Base-by-base conservation (phyloP, 2,888 invertebrate species). In the Lepidocyrtinus sp. region DNA sequence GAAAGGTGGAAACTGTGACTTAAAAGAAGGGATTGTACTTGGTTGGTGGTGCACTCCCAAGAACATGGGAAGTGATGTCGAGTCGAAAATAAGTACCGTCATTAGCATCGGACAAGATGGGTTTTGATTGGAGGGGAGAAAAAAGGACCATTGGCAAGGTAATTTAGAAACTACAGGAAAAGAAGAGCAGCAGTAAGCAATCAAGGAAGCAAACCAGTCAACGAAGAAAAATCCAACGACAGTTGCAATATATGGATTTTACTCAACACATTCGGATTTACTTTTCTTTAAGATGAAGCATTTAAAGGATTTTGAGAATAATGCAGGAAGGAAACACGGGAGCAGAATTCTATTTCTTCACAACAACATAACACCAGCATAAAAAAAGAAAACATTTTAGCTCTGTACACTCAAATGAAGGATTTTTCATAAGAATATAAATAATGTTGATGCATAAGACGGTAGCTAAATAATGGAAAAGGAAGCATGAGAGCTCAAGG, bases 21-120 rank as follows among this genome's bases (percentile, higher is more conserved):
- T 59, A 59, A 17, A 59, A 59, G n/a, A 59, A 59, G 59, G 59
- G 59, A 59, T 59, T 59, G 19, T 1, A 59, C 59, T 59, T 59
- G 59, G 59, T 59, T 59, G 59, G 59, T 59, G 59, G 59, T 59
- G 59, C 59, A 59, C 59, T 59, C 59, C 59, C 59, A 59, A 21
- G 59, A 59, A 59, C 59, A 59, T 59, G 21, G 22, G 59, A 21
- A 59, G 36, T 36, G 59, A 59, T 59, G 59, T 59, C 59, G 59
- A 59, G 59, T 21, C 2, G n/a, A 59, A 59, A 59, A 59, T 59
- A 59, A 59, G 59, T 59, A 59, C 72, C 70, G 55, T 71, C 65
- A 67, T 77, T 71, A 45, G 71, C 55, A 59, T 77, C 64, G 22
- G 25, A 55, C 45, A 45, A 78, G 67, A 45, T 55, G 65, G 26